phyloP scores from a whole-genome alignment of 2,888 invertebrate genomes.

The Xanthia togata region DNA sequence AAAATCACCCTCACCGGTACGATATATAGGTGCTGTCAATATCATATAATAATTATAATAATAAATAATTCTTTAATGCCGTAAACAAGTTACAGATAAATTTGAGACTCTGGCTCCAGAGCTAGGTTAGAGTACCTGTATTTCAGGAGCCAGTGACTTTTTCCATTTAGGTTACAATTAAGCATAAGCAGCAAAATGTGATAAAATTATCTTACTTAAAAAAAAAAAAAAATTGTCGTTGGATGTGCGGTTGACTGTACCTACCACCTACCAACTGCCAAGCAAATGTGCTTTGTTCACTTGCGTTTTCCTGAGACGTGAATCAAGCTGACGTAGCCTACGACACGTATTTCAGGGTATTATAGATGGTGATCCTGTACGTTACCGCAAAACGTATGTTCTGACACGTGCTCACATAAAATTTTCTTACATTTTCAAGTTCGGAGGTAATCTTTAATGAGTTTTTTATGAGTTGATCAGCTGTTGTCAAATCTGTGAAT shows the following conservation, averaged over 20 bases:
- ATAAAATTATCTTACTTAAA: too few species aligned
- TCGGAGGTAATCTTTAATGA: neutral
- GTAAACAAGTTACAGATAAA: too few species aligned
- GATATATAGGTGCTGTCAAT: neutral
- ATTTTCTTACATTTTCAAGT: neutral
- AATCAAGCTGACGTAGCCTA: neutral
- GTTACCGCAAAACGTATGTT: neutral
- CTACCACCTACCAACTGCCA: neutral
- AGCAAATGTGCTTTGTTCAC: neutral
- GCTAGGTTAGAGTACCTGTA: too few species aligned
- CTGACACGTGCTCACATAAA: neutral
- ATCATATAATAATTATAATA: too few species aligned
- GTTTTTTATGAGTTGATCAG: neutral
- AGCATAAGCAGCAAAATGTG: too few species aligned
- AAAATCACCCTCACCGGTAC: neutral
- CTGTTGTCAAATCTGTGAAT: neutral
- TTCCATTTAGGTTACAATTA: too few species aligned
- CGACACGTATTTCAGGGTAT: neutral
- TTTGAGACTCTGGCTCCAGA: too few species aligned
- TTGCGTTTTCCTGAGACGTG: neutral
- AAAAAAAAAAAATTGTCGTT: too few species aligned
- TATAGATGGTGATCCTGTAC: neutral
- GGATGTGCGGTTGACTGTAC: too few species aligned
- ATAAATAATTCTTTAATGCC: too few species aligned
- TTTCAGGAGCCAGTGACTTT: too few species aligned